Evolutionary conservation across 2,113 vertebrate species (phyloP).

Genomic region (Gymnarchus niloticus): DNA sequence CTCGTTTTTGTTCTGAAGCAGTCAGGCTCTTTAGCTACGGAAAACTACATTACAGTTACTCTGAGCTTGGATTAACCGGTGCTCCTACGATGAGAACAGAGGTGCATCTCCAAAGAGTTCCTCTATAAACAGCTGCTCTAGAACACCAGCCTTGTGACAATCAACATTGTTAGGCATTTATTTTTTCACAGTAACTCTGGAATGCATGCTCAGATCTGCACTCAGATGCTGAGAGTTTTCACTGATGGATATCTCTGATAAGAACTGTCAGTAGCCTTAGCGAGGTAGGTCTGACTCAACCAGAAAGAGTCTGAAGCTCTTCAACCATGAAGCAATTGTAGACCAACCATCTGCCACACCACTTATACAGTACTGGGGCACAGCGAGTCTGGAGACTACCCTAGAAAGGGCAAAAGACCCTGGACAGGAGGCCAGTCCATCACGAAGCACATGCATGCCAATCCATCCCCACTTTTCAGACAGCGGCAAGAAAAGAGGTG

Average conservation of each 20-base stretch:
- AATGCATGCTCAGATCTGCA: background rate
- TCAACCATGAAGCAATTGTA: too few species aligned
- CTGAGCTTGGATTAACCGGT: background rate
- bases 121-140: background rate
- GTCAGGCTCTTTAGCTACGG: background rate
- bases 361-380: background rate
- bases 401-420: background rate
- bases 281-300: background rate
- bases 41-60: constrained; percentile 46
- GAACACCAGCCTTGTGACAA: background rate
- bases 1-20: background rate
- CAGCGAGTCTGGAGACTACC: background rate
- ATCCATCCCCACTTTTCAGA: too few species aligned
- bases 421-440: background rate
- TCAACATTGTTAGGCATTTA: background rate
- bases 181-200: background rate
- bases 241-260: background rate
- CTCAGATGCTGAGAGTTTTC: background rate
- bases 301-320: background rate
- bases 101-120: background rate
- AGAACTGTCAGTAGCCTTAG: background rate
- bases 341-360: background rate
- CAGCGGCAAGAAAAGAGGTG: too few species aligned
- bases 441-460: background rate
- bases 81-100: background rate